A percentile compares a stretch with the other conserved stretches of the same genome.
These are phyloP conservation scores for Sepiola atlantica DNA, from an alignment of 2,888 invertebrate genomes.

Conservation along the genomic window DNA sequence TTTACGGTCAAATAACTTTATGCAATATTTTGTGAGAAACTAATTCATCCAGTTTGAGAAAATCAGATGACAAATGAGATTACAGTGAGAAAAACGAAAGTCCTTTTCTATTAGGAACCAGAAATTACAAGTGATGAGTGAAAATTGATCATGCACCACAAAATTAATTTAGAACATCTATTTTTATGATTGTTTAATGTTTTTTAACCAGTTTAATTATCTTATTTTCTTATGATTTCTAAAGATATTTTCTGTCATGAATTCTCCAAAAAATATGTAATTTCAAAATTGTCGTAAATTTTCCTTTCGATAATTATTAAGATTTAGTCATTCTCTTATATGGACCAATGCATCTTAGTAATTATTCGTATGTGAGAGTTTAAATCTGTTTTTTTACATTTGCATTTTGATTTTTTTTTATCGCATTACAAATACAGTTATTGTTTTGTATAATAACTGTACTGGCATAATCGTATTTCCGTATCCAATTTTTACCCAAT, in stretches of 20 bases:
- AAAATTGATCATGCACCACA: no score
- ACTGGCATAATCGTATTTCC: neutral
- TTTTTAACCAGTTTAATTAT: no score
- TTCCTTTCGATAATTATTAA: neutral
- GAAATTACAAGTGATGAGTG: no score
- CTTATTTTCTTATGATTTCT: neutral
- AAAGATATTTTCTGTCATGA: neutral
- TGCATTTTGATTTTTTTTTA: neutral
- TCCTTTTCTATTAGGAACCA: no score
- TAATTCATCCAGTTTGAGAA: no score
- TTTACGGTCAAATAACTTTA: no score
- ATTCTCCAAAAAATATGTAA: neutral
- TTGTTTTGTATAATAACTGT: neutral
- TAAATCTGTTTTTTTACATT: neutral
- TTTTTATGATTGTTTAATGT: no score
- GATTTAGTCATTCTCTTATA: neutral
- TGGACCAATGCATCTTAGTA: neutral
- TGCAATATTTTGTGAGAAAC: no score
- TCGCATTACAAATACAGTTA: neutral
- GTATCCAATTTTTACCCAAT: neutral
- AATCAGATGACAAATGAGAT: no score
- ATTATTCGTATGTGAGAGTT: neutral
- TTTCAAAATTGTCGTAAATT: neutral
- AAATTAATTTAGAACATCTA: no score
- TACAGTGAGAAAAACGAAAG: no score